phyloP scores from a whole-genome alignment of 1,140 invertebrate genomes.

The Drosophila melanogaster region DNA sequence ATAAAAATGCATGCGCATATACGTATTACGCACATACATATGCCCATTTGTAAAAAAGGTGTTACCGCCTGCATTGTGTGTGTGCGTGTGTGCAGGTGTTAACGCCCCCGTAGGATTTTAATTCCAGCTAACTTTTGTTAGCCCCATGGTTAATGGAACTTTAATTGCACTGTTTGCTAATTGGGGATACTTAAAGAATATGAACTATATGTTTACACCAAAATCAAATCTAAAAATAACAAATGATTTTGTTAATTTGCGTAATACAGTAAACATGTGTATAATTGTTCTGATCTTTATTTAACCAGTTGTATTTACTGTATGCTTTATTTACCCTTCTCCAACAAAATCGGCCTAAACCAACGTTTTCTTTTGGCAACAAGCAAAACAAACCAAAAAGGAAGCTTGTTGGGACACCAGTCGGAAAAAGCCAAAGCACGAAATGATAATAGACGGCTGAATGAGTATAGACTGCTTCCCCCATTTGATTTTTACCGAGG shows the following conservation, averaged over 20 bases:
- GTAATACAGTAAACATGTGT: too few species aligned
- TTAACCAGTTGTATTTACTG: too few species aligned
- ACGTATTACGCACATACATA: background rate
- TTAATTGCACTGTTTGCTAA: background rate
- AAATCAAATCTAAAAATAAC: background rate
- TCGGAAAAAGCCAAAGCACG: slow-evolving; percentile 20
- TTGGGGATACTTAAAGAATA: too few species aligned
- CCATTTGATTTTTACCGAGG: slow-evolving; percentile 15
- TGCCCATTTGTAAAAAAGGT: slow-evolving; percentile 7
- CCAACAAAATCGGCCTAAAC: slow-evolving; percentile 5
- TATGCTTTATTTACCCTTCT: slow-evolving; percentile 2
- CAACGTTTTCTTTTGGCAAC: slow-evolving; percentile 30
- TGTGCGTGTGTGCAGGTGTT: slow-evolving; percentile 27
- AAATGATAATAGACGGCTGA: slow-evolving; percentile 42
- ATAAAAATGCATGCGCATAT: slow-evolving; percentile 28
- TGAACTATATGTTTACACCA: background rate
- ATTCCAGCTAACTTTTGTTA: slow-evolving; percentile 11
- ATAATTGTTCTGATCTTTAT: too few species aligned
- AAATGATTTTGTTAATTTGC: too few species aligned
- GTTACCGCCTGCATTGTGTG: slow-evolving; percentile 9
- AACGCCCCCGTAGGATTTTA: slow-evolving; percentile 15
- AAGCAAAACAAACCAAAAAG: slow-evolving; percentile 16
- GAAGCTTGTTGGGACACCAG: slow-evolving; percentile 2
- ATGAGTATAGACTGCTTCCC: slow-evolving; percentile 56
- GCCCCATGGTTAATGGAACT: slow-evolving; percentile 1